Evolutionary conservation across 2,113 vertebrate species (phyloP).

Genomic region (Pomatostomus ruficeps): DNA sequence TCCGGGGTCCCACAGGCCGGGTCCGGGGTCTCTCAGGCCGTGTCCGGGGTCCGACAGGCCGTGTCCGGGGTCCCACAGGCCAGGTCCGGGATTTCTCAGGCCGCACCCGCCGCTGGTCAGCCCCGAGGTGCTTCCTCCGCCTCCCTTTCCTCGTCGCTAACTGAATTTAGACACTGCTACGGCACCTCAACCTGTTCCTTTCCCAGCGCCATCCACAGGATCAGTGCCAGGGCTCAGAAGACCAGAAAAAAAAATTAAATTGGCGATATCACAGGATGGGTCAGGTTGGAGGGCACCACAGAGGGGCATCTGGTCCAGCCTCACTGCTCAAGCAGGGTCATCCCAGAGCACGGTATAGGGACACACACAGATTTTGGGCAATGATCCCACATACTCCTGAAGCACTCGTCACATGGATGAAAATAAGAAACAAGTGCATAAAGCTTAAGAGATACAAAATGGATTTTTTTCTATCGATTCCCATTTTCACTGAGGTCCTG

Average conservation of each 20-base stretch:
- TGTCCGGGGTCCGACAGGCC: too few species aligned
- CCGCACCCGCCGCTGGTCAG: rapidly evolving
- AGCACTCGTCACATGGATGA: neutral
- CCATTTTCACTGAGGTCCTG: neutral
- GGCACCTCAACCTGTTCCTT: rapidly evolving
- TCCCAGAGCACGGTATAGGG: neutral
- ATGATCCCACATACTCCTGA: neutral
- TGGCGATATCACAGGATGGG: neutral
- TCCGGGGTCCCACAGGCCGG: too few species aligned
- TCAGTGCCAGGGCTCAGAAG: neutral
- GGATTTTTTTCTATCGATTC: neutral
- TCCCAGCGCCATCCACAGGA: rapidly evolving
- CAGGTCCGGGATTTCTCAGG: rapidly evolving
- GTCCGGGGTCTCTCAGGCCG: too few species aligned
- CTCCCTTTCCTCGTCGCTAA: rapidly evolving
- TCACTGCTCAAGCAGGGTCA: neutral
- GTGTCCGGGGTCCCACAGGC: too few species aligned
- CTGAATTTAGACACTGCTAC: rapidly evolving
- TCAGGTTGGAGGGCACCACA: neutral
- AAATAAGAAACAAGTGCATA: neutral
- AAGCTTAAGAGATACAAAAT: neutral
- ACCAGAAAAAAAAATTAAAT: neutral
- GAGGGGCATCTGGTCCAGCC: neutral
- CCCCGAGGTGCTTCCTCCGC: rapidly evolving
- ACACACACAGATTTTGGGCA: neutral